Conservation (phyloP, 30 jellyfish, hydroid and myxozoan species). For the Pseudorhiza aurosa region DNA sequence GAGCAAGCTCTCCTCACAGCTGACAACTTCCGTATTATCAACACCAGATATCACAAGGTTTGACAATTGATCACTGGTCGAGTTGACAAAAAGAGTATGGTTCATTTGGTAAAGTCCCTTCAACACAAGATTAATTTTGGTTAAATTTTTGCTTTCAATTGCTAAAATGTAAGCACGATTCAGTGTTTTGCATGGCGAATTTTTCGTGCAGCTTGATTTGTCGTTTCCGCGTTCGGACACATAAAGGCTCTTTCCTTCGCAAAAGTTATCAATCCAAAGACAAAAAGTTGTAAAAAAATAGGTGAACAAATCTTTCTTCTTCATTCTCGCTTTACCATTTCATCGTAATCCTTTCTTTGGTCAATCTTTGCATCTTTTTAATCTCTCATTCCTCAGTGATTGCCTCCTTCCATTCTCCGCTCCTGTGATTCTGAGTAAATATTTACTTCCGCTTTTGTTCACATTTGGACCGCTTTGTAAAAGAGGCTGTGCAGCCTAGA, state of each 20-base stretch:
- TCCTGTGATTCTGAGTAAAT: no score
- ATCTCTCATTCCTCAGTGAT: no score
- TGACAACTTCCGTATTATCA: slow-evolving; percentile 2
- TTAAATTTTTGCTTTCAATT: not conserved
- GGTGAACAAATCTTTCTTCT: not conserved
- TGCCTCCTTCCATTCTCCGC: no score
- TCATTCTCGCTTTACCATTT: not conserved
- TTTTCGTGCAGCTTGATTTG: no score
- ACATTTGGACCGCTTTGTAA: no score
- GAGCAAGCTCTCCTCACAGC: not conserved
- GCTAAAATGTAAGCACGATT: slow-evolving; percentile 26
- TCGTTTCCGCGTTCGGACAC: no score
- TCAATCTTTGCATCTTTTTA: not conserved
- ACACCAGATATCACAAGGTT: slow-evolving; percentile 4
- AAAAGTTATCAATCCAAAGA: no score
- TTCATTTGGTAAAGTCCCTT: slow-evolving; percentile 11
- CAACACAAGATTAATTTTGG: not conserved
- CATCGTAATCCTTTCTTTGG: not conserved
- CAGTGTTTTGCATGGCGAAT: slow-evolving; percentile 31
- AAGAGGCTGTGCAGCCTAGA: no score
- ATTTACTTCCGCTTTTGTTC: no score
- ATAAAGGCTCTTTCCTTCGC: no score
- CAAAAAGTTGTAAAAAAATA: no score
- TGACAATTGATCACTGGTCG: not conserved
- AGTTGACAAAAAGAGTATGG: not conserved